phyloP scores from a whole-genome alignment of 1,140 invertebrate species.

The Drosophila elegans region DNA sequence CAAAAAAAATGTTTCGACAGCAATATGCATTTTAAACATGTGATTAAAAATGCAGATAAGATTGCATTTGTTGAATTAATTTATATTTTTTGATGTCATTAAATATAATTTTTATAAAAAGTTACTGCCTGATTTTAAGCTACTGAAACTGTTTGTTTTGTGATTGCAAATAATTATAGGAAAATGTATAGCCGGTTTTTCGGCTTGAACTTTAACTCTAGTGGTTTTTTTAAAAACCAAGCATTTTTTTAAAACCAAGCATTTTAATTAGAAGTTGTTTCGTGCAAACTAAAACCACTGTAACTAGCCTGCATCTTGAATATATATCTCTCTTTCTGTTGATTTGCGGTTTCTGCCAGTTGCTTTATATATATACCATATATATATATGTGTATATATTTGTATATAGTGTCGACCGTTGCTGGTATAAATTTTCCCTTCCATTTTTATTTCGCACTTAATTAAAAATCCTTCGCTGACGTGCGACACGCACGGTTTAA shows the following conservation, averaged over 20 bases:
- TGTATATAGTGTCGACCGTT: background rate
- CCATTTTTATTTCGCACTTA: slow-evolving; percentile 68
- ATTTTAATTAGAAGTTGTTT: background rate
- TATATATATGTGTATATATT: background rate
- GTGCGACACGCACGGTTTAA: slow-evolving; percentile 60
- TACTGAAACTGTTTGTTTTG: too few relatives aligned
- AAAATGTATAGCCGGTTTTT: too few relatives aligned
- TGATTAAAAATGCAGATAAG: too few relatives aligned
- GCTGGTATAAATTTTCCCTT: slow-evolving; percentile 9
- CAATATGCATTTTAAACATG: background rate
- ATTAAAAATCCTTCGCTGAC: slow-evolving; percentile 68
- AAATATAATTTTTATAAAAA: too few relatives aligned
- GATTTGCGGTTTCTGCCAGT: slow-evolving; percentile 17
- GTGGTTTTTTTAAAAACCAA: background rate
- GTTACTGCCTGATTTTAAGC: too few relatives aligned
- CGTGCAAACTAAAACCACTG: background rate
- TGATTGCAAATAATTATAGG: too few relatives aligned
- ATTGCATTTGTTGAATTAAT: too few relatives aligned
- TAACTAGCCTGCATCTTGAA: slow-evolving; percentile 6
- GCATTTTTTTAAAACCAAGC: background rate
- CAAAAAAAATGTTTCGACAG: background rate
- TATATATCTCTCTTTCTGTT: slow-evolving; percentile 15
- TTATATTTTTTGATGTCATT: too few relatives aligned
- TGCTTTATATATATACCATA: background rate
- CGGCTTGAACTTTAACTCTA: too few relatives aligned